A percentile compares a stretch with the other conserved stretches of the same genome.
phyloP scores from a whole-genome alignment of 2,113 vertebrate genomes.

The Prunella himalayana region DNA sequence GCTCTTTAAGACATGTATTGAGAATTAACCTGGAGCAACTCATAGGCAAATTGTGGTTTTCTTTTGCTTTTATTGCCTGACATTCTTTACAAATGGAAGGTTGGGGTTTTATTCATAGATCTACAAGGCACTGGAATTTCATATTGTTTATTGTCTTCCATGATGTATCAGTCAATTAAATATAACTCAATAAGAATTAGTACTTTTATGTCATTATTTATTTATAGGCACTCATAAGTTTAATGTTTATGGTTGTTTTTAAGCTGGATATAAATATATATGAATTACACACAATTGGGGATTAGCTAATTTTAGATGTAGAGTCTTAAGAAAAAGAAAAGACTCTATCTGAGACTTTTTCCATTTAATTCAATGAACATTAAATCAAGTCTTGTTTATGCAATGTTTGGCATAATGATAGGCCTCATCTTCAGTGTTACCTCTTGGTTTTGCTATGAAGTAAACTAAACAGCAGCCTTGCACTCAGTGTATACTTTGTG shows the following conservation, averaged over 20 bases:
- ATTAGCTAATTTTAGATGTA: not conserved
- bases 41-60: not conserved
- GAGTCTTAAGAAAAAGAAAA: not conserved
- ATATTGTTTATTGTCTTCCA: not conserved
- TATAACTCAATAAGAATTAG: not conserved
- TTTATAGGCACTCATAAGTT: not conserved
- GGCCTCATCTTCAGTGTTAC: slow-evolving; percentile 1
- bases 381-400: slow-evolving; percentile 19
- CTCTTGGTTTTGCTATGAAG: not conserved
- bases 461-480: not conserved
- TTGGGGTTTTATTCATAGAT: not conserved
- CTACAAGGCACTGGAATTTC: not conserved
- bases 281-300: not conserved
- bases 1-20: not conserved
- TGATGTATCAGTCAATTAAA: not conserved
- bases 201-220: not conserved
- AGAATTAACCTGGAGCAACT: not conserved
- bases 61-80: not conserved
- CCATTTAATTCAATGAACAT: not conserved
- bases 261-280: not conserved
- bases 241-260: not conserved
- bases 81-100: not conserved
- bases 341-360: not conserved
- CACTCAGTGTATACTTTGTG: not conserved
- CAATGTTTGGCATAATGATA: not conserved